These are phyloP conservation scores for Diarsia brunnea DNA, from an alignment of 2,888 invertebrate genomes.

Conservation along the genomic window DNA sequence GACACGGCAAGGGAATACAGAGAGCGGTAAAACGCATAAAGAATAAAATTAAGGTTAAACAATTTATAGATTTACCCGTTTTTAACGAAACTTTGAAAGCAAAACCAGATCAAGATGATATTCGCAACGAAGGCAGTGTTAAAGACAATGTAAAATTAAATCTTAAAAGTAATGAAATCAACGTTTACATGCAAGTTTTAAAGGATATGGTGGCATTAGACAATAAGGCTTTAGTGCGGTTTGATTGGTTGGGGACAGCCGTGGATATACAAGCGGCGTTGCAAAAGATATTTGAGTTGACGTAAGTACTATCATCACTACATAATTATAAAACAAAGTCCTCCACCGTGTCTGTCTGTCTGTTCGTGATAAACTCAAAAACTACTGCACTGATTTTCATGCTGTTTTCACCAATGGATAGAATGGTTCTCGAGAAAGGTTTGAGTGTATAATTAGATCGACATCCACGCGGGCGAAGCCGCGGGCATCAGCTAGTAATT, in stretches of 20 bases:
- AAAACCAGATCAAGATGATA: not conserved
- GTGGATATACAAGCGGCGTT: slow-evolving; percentile 77
- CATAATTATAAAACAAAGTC: too few species aligned
- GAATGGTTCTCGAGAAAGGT: too few species aligned
- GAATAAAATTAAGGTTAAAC: not conserved
- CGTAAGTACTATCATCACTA: slow-evolving; percentile 73
- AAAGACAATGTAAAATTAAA: slow-evolving; percentile 19
- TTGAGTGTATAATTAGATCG: too few species aligned
- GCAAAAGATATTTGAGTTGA: slow-evolving; percentile 73
- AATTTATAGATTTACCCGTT: not conserved
- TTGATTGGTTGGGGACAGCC: slow-evolving; percentile 81
- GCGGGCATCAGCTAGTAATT: too few species aligned
- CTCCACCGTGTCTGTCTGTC: too few species aligned
- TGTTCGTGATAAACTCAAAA: too few species aligned
- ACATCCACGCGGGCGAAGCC: too few species aligned
- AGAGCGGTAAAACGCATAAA: not conserved
- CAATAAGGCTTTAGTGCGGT: slow-evolving; percentile 72
- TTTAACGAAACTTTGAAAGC: not conserved
- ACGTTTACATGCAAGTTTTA: slow-evolving; percentile 71
- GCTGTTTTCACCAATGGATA: too few species aligned
- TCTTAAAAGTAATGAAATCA: slow-evolving; percentile 51
- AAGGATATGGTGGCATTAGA: slow-evolving; percentile 75
- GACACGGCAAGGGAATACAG: not conserved
- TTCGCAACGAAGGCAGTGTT: not conserved
- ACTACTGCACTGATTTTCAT: too few species aligned